phyloP scores from a whole-genome alignment of 2,888 invertebrate species.

The Perizoma flavofasciatum region DNA sequence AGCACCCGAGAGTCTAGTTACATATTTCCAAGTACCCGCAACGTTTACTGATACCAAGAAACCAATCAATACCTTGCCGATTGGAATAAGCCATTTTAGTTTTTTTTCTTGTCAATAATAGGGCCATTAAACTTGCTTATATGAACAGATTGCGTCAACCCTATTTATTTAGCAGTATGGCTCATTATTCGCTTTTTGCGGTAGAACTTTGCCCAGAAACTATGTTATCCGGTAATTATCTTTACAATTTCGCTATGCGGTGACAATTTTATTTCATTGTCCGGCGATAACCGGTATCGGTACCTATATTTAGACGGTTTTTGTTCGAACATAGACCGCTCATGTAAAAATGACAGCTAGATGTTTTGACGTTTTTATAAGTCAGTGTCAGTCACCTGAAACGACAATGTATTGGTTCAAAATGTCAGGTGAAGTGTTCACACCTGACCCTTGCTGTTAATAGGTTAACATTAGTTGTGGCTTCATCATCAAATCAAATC shows the following conservation, averaged over 20 bases:
- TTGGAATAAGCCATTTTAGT: slow-evolving; percentile 35
- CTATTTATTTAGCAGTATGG: slow-evolving; percentile 33
- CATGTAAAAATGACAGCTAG: slow-evolving; percentile 19
- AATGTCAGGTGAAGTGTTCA: slow-evolving; percentile 14
- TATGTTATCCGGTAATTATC: slow-evolving; percentile 66
- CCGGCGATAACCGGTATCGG: slow-evolving; percentile 36
- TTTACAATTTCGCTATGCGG: slow-evolving; percentile 63
- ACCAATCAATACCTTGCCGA: slow-evolving; percentile 60
- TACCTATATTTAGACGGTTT: slow-evolving; percentile 43
- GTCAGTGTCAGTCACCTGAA: slow-evolving; percentile 11
- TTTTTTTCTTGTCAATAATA: slow-evolving; percentile 61
- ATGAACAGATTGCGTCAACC: slow-evolving; percentile 14
- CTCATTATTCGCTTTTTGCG: slow-evolving; percentile 29
- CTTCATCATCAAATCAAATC: no score
- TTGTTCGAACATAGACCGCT: slow-evolving; percentile 18
- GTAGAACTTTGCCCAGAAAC: slow-evolving; percentile 41
- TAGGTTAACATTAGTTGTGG: no score
- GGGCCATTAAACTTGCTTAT: slow-evolving; percentile 20
- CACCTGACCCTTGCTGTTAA: slow-evolving; percentile 16
- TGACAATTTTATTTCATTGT: slow-evolving; percentile 67
- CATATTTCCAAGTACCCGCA: slow-evolving; percentile 61
- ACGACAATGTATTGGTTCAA: slow-evolving; percentile 14
- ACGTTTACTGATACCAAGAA: slow-evolving; percentile 63
- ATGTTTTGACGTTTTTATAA: slow-evolving; percentile 16
- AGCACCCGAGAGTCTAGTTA: slow-evolving; percentile 14